A percentile compares a stretch with the other conserved stretches of the same genome.
phyloP scores from a whole-genome alignment of 2,888 invertebrate species.

The Leptinotarsa tumamoca region DNA sequence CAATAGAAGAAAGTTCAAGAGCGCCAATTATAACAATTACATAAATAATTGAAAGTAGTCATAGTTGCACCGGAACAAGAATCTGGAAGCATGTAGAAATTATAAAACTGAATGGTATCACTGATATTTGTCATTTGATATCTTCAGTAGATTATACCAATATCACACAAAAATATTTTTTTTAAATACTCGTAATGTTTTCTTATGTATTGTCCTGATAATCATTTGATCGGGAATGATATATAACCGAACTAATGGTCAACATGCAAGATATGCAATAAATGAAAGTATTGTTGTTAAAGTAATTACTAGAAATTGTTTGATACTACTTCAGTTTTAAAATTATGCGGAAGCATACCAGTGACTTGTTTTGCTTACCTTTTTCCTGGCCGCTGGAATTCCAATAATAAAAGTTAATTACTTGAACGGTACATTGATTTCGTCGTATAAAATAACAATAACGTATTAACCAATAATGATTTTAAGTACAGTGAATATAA shows the following conservation, averaged over 20 bases:
- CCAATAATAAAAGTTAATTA: constrained; percentile 6
- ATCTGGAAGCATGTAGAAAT: not conserved
- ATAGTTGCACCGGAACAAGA: not conserved
- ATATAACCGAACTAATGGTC: not conserved
- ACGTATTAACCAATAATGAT: not conserved
- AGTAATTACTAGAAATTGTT: not conserved
- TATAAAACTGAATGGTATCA: not conserved
- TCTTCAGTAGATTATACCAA: not conserved
- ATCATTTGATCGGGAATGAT: not conserved
- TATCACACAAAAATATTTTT: too few species aligned
- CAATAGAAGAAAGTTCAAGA: not conserved
- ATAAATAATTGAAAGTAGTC: not conserved
- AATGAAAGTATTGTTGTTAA: constrained; percentile 2
- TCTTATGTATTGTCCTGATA: too few species aligned
- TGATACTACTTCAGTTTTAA: not conserved
- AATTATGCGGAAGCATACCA: not conserved
- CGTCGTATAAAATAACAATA: not conserved
- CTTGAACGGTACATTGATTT: not conserved
- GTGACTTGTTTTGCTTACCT: not conserved
- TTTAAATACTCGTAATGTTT: too few species aligned
- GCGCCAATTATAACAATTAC: not conserved
- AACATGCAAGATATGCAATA: not conserved
- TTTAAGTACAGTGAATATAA: not conserved
- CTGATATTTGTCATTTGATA: not conserved
- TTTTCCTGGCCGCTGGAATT: not conserved